These are phyloP conservation scores for Poecile montanus DNA, from an alignment of 2,797 vertebrate species.

Conservation along the genomic window DNA sequence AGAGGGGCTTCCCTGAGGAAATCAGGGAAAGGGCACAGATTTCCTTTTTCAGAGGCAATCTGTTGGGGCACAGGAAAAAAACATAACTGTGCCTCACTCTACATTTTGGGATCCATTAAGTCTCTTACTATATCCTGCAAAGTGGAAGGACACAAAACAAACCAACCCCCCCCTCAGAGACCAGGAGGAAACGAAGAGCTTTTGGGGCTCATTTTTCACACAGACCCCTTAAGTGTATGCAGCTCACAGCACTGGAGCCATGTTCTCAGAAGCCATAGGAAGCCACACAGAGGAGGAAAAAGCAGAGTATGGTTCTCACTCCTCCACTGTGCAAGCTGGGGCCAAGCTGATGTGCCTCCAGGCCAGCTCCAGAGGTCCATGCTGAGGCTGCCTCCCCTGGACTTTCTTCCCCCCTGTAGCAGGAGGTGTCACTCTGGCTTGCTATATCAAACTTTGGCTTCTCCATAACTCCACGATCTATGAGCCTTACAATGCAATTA, in stretches of 20 bases:
- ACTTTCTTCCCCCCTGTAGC: not conserved
- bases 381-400: not conserved
- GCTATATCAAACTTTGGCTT: not conserved
- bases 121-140: fast-evolving
- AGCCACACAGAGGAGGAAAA: not conserved
- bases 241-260: fast-evolving
- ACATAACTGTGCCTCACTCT: not conserved
- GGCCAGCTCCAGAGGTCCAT: not conserved
- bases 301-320: not conserved
- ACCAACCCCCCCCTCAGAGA: not conserved
- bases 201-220: not conserved
- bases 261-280: not conserved
- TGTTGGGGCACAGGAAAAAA: not conserved
- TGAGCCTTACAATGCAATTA: not conserved
- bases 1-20: not conserved
- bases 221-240: not conserved
- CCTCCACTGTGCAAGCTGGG: not conserved
- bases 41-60: not conserved
- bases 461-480: not conserved
- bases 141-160: not conserved
- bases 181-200: not conserved
- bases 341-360: not conserved
- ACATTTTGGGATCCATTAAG: not conserved
- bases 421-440: not conserved
- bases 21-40: no score